These are phyloP conservation scores for Zosterops japonicus DNA, from an alignment of 2,113 vertebrate species.

Conservation along the genomic window DNA sequence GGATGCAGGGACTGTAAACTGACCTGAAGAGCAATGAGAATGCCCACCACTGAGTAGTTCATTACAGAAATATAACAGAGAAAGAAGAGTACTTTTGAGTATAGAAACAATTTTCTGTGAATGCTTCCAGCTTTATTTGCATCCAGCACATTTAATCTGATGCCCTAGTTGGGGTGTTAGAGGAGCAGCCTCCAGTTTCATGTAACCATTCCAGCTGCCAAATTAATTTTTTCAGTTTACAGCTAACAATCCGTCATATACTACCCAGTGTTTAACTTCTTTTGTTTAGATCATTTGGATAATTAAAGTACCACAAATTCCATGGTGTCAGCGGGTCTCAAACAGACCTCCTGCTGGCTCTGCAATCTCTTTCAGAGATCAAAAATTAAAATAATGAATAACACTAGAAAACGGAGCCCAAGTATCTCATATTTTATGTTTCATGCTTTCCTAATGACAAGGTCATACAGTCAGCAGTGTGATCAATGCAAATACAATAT, in stretches of 20 bases:
- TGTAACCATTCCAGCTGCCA: not conserved
- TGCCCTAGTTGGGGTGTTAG: not conserved
- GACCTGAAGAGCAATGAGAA: not conserved
- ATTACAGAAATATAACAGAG: not conserved
- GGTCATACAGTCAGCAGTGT: constrained; percentile 26
- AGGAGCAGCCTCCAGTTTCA: not conserved
- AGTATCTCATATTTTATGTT: constrained; percentile 45
- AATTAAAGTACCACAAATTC: constrained; percentile 45
- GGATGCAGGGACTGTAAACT: not conserved
- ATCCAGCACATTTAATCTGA: not conserved
- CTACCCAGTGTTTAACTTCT: constrained; percentile 22
- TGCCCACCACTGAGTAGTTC: not conserved
- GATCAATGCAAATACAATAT: constrained; percentile 53
- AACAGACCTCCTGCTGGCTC: constrained; percentile 42
- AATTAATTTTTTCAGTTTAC: constrained; percentile 42
- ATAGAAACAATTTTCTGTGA: not conserved
- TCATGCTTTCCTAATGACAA: constrained; percentile 40
- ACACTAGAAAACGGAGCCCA: not conserved
- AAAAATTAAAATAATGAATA: constrained; percentile 43
- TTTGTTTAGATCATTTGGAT: constrained; percentile 61
- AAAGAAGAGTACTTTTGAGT: not conserved
- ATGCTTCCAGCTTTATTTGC: not conserved
- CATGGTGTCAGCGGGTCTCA: constrained; percentile 41
- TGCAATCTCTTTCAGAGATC: constrained; percentile 26
- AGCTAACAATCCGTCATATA: constrained; percentile 23